Conservation (phyloP, 2,888 invertebrate species). For the Philonicus albiceps region DNA sequence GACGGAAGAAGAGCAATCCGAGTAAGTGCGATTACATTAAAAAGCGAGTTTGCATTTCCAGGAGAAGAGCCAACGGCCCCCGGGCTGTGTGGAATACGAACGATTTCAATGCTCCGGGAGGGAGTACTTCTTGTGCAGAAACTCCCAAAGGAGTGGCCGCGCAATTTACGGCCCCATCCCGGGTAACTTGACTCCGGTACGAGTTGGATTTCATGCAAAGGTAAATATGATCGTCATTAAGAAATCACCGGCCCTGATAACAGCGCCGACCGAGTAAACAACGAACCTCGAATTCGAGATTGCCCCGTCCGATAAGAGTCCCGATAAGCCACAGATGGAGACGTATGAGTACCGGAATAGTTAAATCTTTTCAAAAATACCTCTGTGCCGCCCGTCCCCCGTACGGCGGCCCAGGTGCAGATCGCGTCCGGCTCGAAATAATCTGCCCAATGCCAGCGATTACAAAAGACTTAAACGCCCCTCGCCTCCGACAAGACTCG, state of each 20-base stretch:
- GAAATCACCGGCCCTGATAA: not conserved
- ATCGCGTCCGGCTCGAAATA: not conserved
- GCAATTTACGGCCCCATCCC: not conserved
- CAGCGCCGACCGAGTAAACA: not conserved
- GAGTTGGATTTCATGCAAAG: not conserved
- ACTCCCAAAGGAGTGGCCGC: not conserved
- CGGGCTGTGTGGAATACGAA: not conserved
- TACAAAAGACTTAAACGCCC: conserved; percentile 30
- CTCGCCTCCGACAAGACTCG: not conserved
- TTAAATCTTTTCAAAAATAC: not conserved
- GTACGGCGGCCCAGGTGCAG: not conserved
- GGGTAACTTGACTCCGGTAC: not conserved
- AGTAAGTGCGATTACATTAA: not conserved
- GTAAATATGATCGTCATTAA: not conserved
- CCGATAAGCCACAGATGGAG: not conserved
- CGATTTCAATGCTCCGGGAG: conserved; percentile 20
- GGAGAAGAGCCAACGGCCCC: not conserved
- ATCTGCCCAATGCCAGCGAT: not conserved
- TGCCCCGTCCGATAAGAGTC: not conserved
- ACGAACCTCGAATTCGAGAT: conserved; percentile 21
- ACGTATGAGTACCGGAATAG: not conserved
- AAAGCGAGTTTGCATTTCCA: not conserved
- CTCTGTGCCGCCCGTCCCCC: not conserved
- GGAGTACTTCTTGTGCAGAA: not conserved
- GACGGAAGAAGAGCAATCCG: not conserved